These are phyloP conservation scores for Neoaliturus tenellus DNA, from an alignment of 2,888 invertebrate genomes.

Conservation along the genomic window DNA sequence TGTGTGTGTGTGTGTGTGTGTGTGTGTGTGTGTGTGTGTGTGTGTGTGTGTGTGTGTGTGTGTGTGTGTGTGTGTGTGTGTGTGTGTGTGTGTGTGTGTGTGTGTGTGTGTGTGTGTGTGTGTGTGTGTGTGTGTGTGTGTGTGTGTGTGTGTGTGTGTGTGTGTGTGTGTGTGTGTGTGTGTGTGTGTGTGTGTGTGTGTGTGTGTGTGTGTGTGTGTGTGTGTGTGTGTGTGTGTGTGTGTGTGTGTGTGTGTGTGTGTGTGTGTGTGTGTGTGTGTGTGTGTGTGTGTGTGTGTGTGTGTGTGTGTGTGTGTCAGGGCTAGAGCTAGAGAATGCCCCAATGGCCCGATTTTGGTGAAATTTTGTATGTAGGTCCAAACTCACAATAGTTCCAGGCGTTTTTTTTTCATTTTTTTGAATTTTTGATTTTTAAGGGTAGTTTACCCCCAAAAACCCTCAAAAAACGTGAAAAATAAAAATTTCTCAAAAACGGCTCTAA, in stretches of 20 bases:
- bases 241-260: slow-evolving; percentile 50
- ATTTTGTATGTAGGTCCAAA: too few species aligned
- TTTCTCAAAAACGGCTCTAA: too few species aligned
- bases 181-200: slow-evolving; percentile 49
- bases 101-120: slow-evolving; percentile 40
- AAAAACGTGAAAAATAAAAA: too few species aligned
- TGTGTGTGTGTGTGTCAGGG: slow-evolving; percentile 48
- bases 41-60: slow-evolving; percentile 48
- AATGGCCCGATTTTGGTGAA: too few species aligned
- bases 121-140: slow-evolving; percentile 50
- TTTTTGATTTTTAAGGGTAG: too few species aligned
- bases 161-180: slow-evolving; percentile 50
- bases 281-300: slow-evolving; percentile 50
- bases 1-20: slow-evolving; percentile 47
- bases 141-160: slow-evolving; percentile 49
- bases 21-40: slow-evolving; percentile 47
- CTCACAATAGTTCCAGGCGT: too few species aligned
- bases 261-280: slow-evolving; percentile 50
- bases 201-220: slow-evolving; percentile 50
- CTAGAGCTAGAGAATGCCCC: too few species aligned
- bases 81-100: slow-evolving; percentile 36
- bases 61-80: slow-evolving; percentile 48
- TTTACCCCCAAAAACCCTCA: too few species aligned
- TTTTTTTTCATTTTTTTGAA: too few species aligned
- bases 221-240: slow-evolving; percentile 50